phyloP scores from a whole-genome alignment of 2,113 vertebrate genomes.

The Salvelinus sp. region DNA sequence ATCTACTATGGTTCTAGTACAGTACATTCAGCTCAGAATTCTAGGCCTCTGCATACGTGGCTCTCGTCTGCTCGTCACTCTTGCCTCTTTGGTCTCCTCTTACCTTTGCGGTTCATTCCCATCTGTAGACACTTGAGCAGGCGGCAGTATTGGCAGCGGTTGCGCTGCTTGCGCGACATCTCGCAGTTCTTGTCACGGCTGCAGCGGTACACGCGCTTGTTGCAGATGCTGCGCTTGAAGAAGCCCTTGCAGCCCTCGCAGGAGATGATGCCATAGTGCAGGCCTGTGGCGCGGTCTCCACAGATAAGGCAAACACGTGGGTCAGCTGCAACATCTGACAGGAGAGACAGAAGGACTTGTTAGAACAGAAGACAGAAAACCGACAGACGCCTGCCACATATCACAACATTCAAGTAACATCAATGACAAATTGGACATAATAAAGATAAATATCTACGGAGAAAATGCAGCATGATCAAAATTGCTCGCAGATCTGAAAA shows the following conservation, averaged over 20 bases:
- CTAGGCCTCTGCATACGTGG: too few relatives aligned
- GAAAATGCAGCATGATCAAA: neutral
- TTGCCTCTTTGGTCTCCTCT: neutral
- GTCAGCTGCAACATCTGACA: slow-evolving; percentile 94
- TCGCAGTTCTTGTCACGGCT: slow-evolving; percentile 98
- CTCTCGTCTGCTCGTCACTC: too few relatives aligned
- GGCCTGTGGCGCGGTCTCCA: slow-evolving; percentile 93
- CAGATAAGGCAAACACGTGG: slow-evolving; percentile 98
- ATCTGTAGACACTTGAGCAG: slow-evolving; percentile 99
- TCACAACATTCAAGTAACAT: too few relatives aligned
- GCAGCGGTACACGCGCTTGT: slow-evolving; percentile 97
- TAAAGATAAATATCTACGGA: neutral
- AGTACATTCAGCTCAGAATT: too few relatives aligned
- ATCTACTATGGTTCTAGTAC: too few relatives aligned
- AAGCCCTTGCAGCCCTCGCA: slow-evolving; percentile 99
- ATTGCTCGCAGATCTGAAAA: too few relatives aligned
- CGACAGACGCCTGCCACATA: too few relatives aligned
- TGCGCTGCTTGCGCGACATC: slow-evolving; percentile 98
- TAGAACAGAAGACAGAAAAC: slow-evolving; percentile 3
- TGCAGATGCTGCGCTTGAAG: slow-evolving; percentile 99
- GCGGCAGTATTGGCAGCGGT: slow-evolving; percentile 98
- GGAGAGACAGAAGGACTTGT: slow-evolving; percentile 11
- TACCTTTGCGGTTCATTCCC: slow-evolving; percentile 99
- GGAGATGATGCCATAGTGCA: slow-evolving; percentile 99
- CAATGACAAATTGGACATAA: too few relatives aligned